Percentiles rank a stretch among this genome's conserved stretches.
phyloP scores from a whole-genome alignment of 2,797 vertebrate genomes.

The Threskiornis aethiopicus region DNA sequence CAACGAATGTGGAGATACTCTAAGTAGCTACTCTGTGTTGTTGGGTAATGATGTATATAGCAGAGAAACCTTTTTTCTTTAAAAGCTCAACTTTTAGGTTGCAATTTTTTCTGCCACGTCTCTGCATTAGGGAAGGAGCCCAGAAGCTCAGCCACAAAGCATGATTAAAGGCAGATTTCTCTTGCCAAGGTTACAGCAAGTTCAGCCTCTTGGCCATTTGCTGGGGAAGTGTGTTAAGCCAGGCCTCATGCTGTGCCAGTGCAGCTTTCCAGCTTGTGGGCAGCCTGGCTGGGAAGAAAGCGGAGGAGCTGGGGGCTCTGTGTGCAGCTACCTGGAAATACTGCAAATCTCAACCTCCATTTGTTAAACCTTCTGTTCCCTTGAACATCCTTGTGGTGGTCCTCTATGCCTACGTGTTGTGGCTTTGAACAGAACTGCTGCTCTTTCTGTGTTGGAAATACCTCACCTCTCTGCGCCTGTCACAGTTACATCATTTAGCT shows the following conservation, averaged over 20 bases:
- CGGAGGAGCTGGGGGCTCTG: neutral
- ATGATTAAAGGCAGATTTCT: neutral
- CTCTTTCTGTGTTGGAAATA: neutral
- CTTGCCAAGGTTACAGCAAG: neutral
- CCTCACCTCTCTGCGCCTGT: neutral
- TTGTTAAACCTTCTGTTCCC: neutral
- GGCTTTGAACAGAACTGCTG: neutral
- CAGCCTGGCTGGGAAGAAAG: neutral
- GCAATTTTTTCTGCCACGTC: neutral
- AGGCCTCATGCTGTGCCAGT: neutral
- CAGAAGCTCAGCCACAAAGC: neutral
- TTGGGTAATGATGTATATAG: slow-evolving; percentile 47
- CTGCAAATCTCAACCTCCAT: neutral
- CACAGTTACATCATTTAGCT: neutral
- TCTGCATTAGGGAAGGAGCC: neutral
- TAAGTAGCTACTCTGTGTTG: slow-evolving; percentile 44
- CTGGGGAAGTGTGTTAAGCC: neutral
- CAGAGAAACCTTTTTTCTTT: slow-evolving; percentile 32
- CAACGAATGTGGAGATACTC: neutral
- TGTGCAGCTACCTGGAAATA: neutral
- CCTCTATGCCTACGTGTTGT: neutral
- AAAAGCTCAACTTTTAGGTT: slow-evolving; percentile 38
- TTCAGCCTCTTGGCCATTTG: neutral
- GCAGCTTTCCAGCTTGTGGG: neutral
- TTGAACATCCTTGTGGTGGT: neutral